Conservation (phyloP, 64 coral and sea anemone genomes). For the Actinia tenebrosa region DNA sequence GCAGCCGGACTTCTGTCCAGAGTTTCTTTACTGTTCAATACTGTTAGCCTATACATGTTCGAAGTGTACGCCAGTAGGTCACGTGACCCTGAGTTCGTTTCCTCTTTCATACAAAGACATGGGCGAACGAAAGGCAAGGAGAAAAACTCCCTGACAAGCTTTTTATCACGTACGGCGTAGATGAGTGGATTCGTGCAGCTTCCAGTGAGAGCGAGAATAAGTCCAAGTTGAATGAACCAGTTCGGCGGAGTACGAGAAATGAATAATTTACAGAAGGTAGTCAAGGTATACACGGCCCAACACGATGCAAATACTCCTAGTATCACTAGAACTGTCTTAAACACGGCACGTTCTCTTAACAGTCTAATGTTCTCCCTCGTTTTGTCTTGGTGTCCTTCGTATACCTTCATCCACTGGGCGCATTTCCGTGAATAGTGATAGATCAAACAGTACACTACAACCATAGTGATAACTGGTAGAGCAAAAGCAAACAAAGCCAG, state of each 20-base stretch:
- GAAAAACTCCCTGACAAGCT: conserved; percentile 2
- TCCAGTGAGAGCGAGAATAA: conserved; percentile 56
- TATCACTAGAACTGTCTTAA: conserved; percentile 62
- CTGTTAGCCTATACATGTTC: background rate
- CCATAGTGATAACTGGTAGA: conserved; percentile 49
- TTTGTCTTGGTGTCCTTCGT: background rate
- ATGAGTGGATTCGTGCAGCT: conserved; percentile 67
- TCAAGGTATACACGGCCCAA: conserved; percentile 73
- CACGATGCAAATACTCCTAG: conserved; percentile 60
- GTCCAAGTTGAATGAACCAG: conserved; percentile 75
- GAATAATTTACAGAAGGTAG: conserved; percentile 68
- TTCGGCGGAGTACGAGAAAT: conserved; percentile 33
- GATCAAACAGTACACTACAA: conserved; percentile 57
- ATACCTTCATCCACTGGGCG: conserved; percentile 24
- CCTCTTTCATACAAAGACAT: background rate
- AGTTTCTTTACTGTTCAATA: background rate
- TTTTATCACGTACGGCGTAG: conserved; percentile 69
- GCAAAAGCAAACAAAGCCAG: conserved; percentile 70
- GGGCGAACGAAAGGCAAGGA: background rate
- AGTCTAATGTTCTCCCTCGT: background rate
- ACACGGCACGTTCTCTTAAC: conserved; percentile 49
- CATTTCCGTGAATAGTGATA: conserved; percentile 43
- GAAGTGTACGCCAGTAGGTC: background rate
- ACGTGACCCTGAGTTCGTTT: background rate
- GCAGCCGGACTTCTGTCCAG: background rate